A percentile compares a stretch with the other conserved stretches of the same genome.
phyloP scores from a whole-genome alignment of 2,113 vertebrate species.

The Hyperopisus bebe region DNA sequence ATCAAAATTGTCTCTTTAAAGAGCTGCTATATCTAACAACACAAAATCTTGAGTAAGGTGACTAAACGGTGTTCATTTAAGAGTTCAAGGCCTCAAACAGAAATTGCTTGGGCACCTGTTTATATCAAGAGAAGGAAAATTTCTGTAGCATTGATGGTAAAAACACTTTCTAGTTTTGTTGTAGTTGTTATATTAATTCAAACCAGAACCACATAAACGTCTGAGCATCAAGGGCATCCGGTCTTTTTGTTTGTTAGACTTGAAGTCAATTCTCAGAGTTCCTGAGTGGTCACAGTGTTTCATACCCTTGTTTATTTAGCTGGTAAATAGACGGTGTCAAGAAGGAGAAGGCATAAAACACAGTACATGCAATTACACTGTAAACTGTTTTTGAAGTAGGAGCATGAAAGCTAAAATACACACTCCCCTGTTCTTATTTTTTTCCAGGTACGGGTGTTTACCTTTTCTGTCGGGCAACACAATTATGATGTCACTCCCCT shows the following conservation, averaged over 20 bases:
- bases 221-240: background rate
- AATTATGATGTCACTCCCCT: constrained; percentile 74
- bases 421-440: background rate
- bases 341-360: background rate
- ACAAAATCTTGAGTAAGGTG: background rate
- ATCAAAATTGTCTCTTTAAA: background rate
- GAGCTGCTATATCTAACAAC: background rate
- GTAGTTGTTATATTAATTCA: background rate
- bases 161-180: background rate
- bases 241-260: background rate
- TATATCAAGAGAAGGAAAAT: background rate
- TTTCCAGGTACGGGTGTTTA: constrained; percentile 49
- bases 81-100: background rate
- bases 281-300: background rate
- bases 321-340: background rate
- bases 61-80: background rate
- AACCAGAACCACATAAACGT: background rate
- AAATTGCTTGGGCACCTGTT: background rate
- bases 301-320: background rate
- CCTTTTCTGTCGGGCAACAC: constrained; percentile 59
- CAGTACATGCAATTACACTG: background rate
- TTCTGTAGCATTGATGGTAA: background rate
- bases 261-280: background rate
- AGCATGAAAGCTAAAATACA: background rate
- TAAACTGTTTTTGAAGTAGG: background rate